Evolutionary conservation across 92 coral and sea anemone genomes (phyloP).

Genomic region (Porites rus): DNA sequence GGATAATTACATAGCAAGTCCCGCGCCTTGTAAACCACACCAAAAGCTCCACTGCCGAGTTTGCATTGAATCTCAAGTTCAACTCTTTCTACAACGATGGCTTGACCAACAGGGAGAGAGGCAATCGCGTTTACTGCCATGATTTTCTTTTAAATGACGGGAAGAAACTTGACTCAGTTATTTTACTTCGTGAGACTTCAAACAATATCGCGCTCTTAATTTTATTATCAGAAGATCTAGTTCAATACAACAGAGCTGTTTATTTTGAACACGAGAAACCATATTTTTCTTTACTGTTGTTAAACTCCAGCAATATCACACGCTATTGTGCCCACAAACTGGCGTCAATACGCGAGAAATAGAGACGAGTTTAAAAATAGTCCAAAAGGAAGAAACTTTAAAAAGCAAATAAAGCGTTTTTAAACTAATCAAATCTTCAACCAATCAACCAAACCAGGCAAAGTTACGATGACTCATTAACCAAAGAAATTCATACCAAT

Average conservation of each 20-base stretch:
- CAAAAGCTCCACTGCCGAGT: constrained; percentile 80
- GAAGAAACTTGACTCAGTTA: neutral
- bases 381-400: neutral
- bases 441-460: too few species aligned
- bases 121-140: constrained; percentile 16
- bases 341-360: neutral
- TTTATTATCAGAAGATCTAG: neutral
- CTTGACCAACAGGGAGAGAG: constrained; percentile 37
- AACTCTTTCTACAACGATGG: constrained; percentile 47
- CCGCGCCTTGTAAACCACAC: constrained; percentile 65
- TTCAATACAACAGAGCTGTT: constrained; percentile 26
- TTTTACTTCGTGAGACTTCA: constrained; percentile 6
- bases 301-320: constrained; percentile 19
- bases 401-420: too few species aligned
- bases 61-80: constrained; percentile 47
- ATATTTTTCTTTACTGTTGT: constrained; percentile 24
- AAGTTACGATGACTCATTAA: too few species aligned
- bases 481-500: too few species aligned
- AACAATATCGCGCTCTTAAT: constrained; percentile 4
- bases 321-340: neutral
- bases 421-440: too few species aligned
- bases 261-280: constrained; percentile 26
- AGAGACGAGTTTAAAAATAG: neutral
- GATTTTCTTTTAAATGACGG: neutral
- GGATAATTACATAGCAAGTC: constrained; percentile 27